These are phyloP conservation scores for Platalea minor DNA, from an alignment of 2,797 vertebrate species.

Conservation along the genomic window DNA sequence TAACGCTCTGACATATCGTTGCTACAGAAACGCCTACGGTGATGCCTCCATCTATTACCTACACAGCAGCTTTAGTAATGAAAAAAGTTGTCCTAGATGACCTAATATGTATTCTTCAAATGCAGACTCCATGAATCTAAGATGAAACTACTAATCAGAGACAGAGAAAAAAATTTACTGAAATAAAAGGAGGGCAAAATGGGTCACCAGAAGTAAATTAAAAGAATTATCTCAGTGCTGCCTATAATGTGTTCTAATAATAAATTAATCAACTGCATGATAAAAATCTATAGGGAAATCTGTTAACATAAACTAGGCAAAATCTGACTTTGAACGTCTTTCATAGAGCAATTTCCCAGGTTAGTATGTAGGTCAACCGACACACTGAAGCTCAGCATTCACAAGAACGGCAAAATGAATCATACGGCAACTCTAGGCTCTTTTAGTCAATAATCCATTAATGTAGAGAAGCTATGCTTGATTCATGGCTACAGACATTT, in stretches of 20 bases:
- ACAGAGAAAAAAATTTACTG: not conserved
- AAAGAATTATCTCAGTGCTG: not conserved
- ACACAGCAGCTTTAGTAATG: not conserved
- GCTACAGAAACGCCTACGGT: fast-evolving
- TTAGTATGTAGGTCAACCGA: constrained; percentile 47
- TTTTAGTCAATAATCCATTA: constrained; percentile 46
- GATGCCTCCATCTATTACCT: not conserved
- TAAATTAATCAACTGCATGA: constrained; percentile 38
- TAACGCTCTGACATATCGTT: fast-evolving
- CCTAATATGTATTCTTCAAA: not conserved
- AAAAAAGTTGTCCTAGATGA: not conserved
- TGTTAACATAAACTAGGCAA: not conserved
- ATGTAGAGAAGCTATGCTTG: not conserved
- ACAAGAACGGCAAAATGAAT: constrained; percentile 38
- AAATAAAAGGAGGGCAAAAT: constrained; percentile 22
- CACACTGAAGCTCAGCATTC: not conserved
- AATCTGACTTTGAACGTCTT: constrained; percentile 52
- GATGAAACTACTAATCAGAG: not conserved
- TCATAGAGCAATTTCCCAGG: not conserved
- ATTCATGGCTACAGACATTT: not conserved
- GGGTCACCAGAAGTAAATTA: constrained; percentile 17
- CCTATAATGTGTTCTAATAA: not conserved
- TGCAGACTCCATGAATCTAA: not conserved
- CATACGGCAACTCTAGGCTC: not conserved
- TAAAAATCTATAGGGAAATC: constrained; percentile 44